Conservation (phyloP, 1,140 invertebrate genomes). For the Lerema accius region DNA sequence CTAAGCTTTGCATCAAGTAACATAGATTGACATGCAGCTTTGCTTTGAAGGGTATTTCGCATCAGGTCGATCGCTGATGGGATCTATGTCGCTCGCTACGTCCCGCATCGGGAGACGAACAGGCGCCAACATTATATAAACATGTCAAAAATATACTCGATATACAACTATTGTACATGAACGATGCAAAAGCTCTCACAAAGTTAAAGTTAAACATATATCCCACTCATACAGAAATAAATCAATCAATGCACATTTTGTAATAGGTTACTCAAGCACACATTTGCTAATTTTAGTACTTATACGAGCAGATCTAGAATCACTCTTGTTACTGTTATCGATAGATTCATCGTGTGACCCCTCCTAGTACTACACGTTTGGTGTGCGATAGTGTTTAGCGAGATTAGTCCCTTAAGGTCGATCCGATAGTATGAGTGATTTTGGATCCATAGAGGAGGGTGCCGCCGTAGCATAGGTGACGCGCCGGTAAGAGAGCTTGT, state of each 20-base stretch:
- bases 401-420: conserved; percentile 26
- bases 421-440: conserved; percentile 54
- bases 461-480: conserved; percentile 81
- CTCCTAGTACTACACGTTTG: conserved; percentile 19
- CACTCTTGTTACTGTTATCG: conserved; percentile 44
- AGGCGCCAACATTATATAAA: conserved; percentile 24
- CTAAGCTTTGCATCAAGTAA: conserved; percentile 80
- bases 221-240: conserved; percentile 77
- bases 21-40: conserved; percentile 80
- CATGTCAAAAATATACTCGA: conserved; percentile 12
- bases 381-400: conserved; percentile 20
- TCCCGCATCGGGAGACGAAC: conserved; percentile 1
- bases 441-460: conserved; percentile 53
- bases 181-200: conserved; percentile 69
- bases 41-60: conserved; percentile 73
- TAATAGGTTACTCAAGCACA: conserved; percentile 77
- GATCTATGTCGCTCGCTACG: conserved; percentile 70
- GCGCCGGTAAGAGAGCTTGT: conserved; percentile 81
- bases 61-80: conserved; percentile 74
- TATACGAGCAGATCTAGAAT: conserved; percentile 50
- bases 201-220: conserved; percentile 67
- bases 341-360: conserved; percentile 32
- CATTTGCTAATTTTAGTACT: conserved; percentile 70
- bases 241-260: conserved; percentile 71
- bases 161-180: conserved; percentile 36